Evolutionary conservation across 2,797 vertebrate species (phyloP).

Genomic region (Arvicola amphibius): DNA sequence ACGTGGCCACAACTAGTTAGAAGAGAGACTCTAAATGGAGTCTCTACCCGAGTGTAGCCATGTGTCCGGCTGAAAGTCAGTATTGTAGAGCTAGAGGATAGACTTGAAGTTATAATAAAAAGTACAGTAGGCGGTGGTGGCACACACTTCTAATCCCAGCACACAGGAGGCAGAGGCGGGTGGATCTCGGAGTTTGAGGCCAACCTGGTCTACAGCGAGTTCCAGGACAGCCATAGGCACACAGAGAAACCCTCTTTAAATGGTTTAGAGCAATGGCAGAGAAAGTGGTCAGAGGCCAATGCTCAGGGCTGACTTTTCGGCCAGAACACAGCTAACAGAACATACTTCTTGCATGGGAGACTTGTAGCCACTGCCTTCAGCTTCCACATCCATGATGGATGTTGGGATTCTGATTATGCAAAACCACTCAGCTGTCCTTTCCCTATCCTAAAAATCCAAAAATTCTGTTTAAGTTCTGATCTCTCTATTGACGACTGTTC

Average conservation of each 20-base stretch:
- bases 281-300: not conserved
- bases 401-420: not conserved
- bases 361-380: not conserved
- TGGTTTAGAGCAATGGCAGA: not conserved
- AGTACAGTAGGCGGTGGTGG: not conserved
- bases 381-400: not conserved
- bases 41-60: not conserved
- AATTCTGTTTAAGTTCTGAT: slow-evolving; percentile 37
- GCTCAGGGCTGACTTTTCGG: not conserved
- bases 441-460: slow-evolving; percentile 27
- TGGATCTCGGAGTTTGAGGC: not conserved
- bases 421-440: not conserved
- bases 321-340: slow-evolving; percentile 13
- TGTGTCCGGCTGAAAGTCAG: not conserved
- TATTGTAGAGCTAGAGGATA: not conserved
- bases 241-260: not conserved
- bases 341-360: not conserved
- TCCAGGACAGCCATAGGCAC: not conserved
- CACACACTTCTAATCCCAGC: not conserved
- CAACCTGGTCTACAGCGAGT: not conserved
- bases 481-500: not conserved
- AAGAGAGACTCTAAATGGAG: not conserved
- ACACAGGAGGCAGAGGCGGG: not conserved
- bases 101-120: not conserved
- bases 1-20: not conserved